Base-by-base conservation (phyloP, 2,888 invertebrate species). In the Apamea epomidion region DNA sequence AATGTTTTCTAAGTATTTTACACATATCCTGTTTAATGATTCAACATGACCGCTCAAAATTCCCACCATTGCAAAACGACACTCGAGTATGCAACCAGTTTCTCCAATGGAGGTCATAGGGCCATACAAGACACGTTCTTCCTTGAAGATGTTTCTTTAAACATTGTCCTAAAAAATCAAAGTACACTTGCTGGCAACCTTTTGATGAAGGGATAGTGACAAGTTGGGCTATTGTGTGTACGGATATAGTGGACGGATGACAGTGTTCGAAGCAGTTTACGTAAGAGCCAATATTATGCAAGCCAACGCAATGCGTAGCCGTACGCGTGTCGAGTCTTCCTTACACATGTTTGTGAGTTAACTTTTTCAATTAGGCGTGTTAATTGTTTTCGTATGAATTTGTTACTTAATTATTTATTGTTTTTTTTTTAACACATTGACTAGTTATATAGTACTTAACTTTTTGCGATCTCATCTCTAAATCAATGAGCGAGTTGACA, bases 261-360 rank as follows among this genome's bases (percentile, higher is more conserved):
- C 84, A 82, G 69, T 67, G 77, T 70, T 80, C 51, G 62, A 72
- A 67, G 62, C 64, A 18, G 32, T 76, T 89, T 85, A 88, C 82
- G 88, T 87, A 88, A 86, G 74, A 37, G 21, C 32, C 2, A 74
- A 67, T 67, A 74, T 88, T 89, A 78, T 82, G 85, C 80, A 83
- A 89, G 73, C 21, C 78, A 71, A 71, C 70, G 88, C 75, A 83
- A 84, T 79, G 64, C 42, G 51, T 75, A 74, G 42, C 78, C 70
- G 73, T 81, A 74, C 69, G 62, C 54, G 76, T 68, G 58, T 45
- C 21, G 32, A 42, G 73, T 76, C 78, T 60, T 80, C 71, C 76
- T 74, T 69, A 76, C 79, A 78, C 60, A 85, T 79, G 77, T 80
- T 85, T 83, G 79, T 73, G 67, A 42, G 51, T 72, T 69, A 42